Percentiles rank a stretch among this genome's conserved stretches.
Conservation (phyloP, 1,140 invertebrate genomes). For the Heliothis subflexa region DNA sequence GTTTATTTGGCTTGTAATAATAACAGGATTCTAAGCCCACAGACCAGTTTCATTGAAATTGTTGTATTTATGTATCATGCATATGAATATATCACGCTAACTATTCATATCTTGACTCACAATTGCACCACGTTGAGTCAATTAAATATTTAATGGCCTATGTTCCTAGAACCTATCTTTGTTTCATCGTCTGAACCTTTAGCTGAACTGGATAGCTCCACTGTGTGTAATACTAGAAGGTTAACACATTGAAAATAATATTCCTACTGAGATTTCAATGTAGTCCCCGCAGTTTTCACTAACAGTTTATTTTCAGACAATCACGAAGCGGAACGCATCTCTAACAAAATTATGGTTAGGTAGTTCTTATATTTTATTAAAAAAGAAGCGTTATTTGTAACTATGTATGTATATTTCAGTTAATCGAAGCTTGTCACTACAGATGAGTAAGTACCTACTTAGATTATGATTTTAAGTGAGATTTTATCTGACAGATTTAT, state of each 20-base stretch:
- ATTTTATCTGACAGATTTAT: too few species aligned
- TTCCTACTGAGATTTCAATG: not conserved
- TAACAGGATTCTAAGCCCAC: slow-evolving; percentile 59
- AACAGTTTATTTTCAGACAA: too few species aligned
- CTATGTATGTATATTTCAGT: too few species aligned
- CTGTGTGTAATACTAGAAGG: too few species aligned
- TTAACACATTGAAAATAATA: not conserved
- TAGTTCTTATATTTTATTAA: too few species aligned
- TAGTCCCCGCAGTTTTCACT: not conserved
- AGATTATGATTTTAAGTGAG: too few species aligned
- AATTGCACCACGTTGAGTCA: slow-evolving; percentile 20
- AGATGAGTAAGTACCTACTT: too few species aligned
- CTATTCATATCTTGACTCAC: slow-evolving; percentile 36
- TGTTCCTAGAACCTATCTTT: not conserved
- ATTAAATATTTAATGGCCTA: slow-evolving; percentile 37
- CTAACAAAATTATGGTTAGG: too few species aligned
- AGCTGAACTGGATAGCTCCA: not conserved
- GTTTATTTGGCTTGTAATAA: slow-evolving; percentile 78
- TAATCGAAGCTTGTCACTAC: too few species aligned
- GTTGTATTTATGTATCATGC: slow-evolving; percentile 34
- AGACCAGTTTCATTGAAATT: slow-evolving; percentile 45
- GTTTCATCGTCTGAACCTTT: not conserved
- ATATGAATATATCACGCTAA: not conserved
- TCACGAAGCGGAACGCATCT: too few species aligned
- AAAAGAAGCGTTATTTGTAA: too few species aligned